A percentile compares a stretch with the other conserved stretches of the same genome.
Evolutionary conservation across 1,140 invertebrate species (phyloP).

Genomic region (Drosophila willistoni): DNA sequence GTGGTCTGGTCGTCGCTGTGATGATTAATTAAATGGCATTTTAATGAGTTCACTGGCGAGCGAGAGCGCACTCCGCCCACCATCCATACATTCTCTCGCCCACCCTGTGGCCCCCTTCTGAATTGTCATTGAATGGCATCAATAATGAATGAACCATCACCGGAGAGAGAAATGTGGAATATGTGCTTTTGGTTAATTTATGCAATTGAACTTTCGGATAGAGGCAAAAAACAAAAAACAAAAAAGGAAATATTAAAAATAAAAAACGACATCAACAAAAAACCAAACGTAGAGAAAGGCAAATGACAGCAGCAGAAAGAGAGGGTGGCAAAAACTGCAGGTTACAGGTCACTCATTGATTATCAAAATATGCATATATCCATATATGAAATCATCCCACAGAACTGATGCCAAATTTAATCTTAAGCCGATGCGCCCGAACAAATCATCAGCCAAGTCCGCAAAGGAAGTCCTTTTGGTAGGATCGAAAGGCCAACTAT

Average conservation of each 20-base stretch:
- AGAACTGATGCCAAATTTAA: too few species aligned
- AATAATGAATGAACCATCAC: slow-evolving; percentile 44
- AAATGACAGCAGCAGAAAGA: neutral
- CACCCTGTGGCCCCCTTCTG: neutral
- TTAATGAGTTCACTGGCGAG: slow-evolving; percentile 73
- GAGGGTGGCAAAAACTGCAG: neutral
- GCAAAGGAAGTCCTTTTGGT: too few species aligned
- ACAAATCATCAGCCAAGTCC: too few species aligned
- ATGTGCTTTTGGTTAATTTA: slow-evolving; percentile 70
- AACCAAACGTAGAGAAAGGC: neutral
- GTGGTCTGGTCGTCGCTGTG: slow-evolving; percentile 38
- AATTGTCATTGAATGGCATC: slow-evolving; percentile 67
- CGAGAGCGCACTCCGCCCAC: slow-evolving; percentile 20
- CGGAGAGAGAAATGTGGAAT: slow-evolving; percentile 41
- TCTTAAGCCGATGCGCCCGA: too few species aligned
- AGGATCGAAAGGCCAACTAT: too few species aligned
- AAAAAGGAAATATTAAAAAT: neutral
- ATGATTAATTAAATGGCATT: slow-evolving; percentile 80
- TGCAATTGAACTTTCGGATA: slow-evolving; percentile 69
- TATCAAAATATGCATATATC: too few species aligned
- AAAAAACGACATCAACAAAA: slow-evolving; percentile 4
- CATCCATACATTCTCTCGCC: neutral
- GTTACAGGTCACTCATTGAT: too few species aligned
- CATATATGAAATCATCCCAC: too few species aligned
- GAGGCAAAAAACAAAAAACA: too few species aligned